A percentile compares a stretch with the other conserved stretches of the same genome.
Conservation (phyloP, 35 echinoderm and acorn worm genomes). For the Ophiothrix spiculata region DNA sequence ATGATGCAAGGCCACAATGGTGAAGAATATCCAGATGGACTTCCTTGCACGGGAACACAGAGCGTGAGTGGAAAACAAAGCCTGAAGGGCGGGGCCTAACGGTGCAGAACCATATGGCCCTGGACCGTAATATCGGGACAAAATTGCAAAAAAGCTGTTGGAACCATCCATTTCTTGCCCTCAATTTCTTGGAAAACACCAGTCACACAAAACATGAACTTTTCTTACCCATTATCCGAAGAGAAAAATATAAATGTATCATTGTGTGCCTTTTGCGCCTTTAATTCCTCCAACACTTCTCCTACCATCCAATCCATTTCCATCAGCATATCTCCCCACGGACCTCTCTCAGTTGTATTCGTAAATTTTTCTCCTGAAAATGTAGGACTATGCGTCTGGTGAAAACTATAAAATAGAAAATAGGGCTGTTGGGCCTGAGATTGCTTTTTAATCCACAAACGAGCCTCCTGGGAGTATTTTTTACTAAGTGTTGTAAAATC, state of each 20-base stretch:
- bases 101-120: no score
- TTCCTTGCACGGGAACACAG: no score
- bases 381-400: constrained; percentile 78
- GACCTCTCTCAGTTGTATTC: constrained; percentile 55
- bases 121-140: no score
- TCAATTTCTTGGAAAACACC: no score
- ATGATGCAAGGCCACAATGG: no score
- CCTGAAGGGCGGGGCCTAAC: no score
- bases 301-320: constrained; percentile 77
- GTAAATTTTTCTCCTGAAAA: constrained; percentile 66
- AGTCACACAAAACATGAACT: no score
- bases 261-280: constrained; percentile 29
- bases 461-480: constrained; percentile 33
- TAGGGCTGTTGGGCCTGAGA: constrained; percentile 52
- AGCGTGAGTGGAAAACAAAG: no score
- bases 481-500: constrained; percentile 45
- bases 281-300: constrained; percentile 50
- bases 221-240: constrained; percentile 91
- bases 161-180: no score
- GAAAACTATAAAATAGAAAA: constrained; percentile 74
- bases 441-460: constrained; percentile 46
- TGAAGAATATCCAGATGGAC: no score
- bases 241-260: constrained; percentile 81
- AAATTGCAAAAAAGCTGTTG: no score
- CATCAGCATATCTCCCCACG: constrained; percentile 65